Conservation (phyloP, 1,140 invertebrate genomes). For the Drosophila miranda region DNA sequence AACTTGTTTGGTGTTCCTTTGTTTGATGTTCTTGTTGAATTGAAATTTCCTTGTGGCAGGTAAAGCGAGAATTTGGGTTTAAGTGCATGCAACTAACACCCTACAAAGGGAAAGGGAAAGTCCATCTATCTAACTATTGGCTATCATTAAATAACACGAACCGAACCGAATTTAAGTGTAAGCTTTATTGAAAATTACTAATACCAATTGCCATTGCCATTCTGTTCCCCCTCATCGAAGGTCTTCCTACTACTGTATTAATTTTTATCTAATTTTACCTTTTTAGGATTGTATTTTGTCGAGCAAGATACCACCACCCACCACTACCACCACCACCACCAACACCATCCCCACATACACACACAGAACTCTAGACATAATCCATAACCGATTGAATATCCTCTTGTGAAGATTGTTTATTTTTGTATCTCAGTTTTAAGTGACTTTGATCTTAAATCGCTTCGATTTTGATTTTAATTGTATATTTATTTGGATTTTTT, state of each 20-base stretch:
- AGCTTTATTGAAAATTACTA: slow-evolving; percentile 20
- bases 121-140: slow-evolving; percentile 4
- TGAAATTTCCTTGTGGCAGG: slow-evolving; percentile 58
- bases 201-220: slow-evolving; percentile 1
- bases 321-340: slow-evolving; percentile 32
- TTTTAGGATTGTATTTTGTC: slow-evolving; percentile 58
- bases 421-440: slow-evolving; percentile 15
- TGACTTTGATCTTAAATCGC: not conserved
- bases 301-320: slow-evolving; percentile 53
- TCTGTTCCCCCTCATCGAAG: slow-evolving; percentile 9
- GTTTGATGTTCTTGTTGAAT: slow-evolving; percentile 57
- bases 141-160: slow-evolving; percentile 22
- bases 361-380: slow-evolving; percentile 42
- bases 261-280: slow-evolving; percentile 36
- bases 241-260: slow-evolving; percentile 34
- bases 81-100: slow-evolving; percentile 41
- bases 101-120: slow-evolving; percentile 2
- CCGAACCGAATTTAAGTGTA: slow-evolving; percentile 24
- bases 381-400: slow-evolving; percentile 27
- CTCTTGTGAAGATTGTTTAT: slow-evolving; percentile 46
- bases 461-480: slow-evolving; percentile 1
- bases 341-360: slow-evolving; percentile 44
- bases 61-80: slow-evolving; percentile 57
- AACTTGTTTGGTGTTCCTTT: slow-evolving; percentile 62
- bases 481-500: slow-evolving; percentile 2